Evolutionary conservation across 2,797 vertebrate species (phyloP), one percentile per base, ranked within the genome.

Genomic region (Lycodopsis pacificus): DNA sequence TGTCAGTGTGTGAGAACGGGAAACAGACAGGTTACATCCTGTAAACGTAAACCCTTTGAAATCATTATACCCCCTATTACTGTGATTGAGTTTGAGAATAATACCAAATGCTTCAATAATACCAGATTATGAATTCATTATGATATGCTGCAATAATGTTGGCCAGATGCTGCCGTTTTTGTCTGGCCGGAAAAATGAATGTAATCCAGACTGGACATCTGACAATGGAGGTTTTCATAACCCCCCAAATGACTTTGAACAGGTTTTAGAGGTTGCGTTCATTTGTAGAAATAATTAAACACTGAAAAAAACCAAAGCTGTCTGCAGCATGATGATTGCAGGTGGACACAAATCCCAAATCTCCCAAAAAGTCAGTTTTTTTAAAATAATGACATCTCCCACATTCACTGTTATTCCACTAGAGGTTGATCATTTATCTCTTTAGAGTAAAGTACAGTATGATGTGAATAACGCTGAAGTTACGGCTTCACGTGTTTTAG

Each of bases 91-190:
- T 86, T 81, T 54, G 86, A 92, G 83, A 93, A 94, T 92, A 91
- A 92, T 89, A 91, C 86, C 81, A 87, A 91, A 92, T 89, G 90
- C 85, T 78, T 82, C 84, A 92, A 91, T 92, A 92, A 94, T 86
- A 89, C 86, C 91, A 93, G 94, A 94, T 94, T 94, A 93, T 75
- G 72, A 91, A 86, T 90, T 91, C 90, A 93, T 93, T 91, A 92
- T 92, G 89, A 93, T 92, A 90, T 90, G 87, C 83, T 77, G 34
- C 75, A 81, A 93, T 93, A 93, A 91, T 88, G 80, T 73, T 63
- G 87, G 82, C 91, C 94, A 94, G 94, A 93, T 94, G 94, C 89
- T 92, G 81, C 66, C 9, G 49, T 89, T 91, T 30, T 88, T 89
- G 83, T 91, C 77, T 79, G 77, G 71, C 62, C 38, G 64, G 86